phyloP scores from a whole-genome alignment of 2,797 vertebrate species.

The Momotus momota region DNA sequence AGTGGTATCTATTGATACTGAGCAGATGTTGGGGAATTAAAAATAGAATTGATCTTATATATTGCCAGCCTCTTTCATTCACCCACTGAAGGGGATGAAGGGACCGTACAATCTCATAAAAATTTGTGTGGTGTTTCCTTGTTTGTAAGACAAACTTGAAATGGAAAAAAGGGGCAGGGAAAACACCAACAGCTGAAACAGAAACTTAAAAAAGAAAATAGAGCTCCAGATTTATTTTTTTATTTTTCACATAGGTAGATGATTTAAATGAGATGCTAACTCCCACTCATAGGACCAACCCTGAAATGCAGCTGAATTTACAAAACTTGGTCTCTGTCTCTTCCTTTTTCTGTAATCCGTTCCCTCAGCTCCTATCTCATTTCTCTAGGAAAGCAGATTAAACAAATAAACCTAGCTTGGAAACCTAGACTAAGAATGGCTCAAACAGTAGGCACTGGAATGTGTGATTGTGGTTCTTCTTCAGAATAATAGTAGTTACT shows the following conservation, averaged over 20 bases:
- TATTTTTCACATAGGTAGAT: background rate
- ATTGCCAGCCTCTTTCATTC: background rate
- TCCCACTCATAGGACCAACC: background rate
- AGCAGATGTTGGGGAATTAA: background rate
- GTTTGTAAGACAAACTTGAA: background rate
- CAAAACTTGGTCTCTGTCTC: background rate
- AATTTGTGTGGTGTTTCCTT: background rate
- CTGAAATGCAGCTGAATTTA: background rate
- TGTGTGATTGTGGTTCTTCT: background rate
- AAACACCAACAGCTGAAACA: background rate
- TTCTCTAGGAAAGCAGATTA: background rate
- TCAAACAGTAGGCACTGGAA: background rate
- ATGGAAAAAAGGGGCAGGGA: background rate
- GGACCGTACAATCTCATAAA: background rate
- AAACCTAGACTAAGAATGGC: background rate
- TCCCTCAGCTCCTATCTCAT: background rate
- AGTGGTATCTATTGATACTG: background rate
- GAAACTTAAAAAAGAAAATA: background rate
- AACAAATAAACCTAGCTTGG: background rate
- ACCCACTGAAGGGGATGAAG: background rate
- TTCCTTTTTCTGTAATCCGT: background rate
- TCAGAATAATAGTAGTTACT: background rate
- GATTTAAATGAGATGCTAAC: background rate
- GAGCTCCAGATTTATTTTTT: background rate
- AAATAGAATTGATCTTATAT: background rate